These are phyloP conservation scores for Eidolon dupreanum DNA, from an alignment of 2,797 vertebrate genomes.

Conservation along the genomic window DNA sequence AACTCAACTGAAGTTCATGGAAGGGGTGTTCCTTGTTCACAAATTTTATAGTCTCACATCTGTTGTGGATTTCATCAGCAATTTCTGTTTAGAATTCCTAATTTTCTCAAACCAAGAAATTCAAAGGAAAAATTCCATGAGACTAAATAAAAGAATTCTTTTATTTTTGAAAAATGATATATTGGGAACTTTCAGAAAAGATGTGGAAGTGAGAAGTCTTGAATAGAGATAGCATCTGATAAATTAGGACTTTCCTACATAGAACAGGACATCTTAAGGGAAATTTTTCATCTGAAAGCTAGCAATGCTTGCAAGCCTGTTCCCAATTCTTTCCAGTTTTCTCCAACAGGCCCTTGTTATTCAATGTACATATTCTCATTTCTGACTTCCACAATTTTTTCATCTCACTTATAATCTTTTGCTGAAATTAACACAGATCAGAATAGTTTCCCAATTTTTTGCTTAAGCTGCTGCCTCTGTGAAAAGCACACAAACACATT, in stretches of 20 bases:
- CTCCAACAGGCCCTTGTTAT: neutral
- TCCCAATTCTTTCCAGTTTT: neutral
- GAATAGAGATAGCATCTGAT: neutral
- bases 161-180: slow-evolving; percentile 30
- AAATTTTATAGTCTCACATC: slow-evolving; percentile 50
- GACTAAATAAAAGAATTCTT: slow-evolving; percentile 39
- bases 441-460: neutral
- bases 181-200: slow-evolving; percentile 46
- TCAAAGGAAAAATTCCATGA: slow-evolving; percentile 41
- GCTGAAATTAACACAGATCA: neutral
- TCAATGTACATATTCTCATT: neutral
- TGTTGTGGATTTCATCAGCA: slow-evolving; percentile 53
- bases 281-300: neutral
- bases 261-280: neutral
- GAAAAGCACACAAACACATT: neutral
- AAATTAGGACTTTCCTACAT: neutral
- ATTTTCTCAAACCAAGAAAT: slow-evolving; percentile 56
- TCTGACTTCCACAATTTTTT: neutral
- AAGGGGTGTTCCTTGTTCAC: slow-evolving; percentile 41
- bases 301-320: neutral
- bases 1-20: neutral
- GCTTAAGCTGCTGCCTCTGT: neutral
- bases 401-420: neutral
- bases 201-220: slow-evolving; percentile 16
- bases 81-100: slow-evolving; percentile 55